These are phyloP conservation scores for Tyrophagus putrescentiae DNA, from an alignment of 1,140 invertebrate species.

Conservation along the genomic window DNA sequence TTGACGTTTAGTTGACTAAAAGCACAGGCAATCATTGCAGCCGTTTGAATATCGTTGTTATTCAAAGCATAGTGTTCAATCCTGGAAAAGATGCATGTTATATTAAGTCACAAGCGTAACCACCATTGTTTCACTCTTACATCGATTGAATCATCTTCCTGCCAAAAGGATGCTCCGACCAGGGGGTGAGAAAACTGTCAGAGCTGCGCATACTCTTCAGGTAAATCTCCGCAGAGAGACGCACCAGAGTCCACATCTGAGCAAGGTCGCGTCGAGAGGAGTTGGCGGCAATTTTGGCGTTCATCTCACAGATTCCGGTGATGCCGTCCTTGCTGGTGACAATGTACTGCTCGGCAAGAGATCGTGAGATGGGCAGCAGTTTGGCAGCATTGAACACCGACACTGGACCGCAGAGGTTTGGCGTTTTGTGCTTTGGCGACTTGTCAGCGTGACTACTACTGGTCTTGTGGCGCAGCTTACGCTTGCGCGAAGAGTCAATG, in stretches of 20 bases:
- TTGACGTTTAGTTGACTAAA: conserved; percentile 31
- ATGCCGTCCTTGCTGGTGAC: conserved; percentile 45
- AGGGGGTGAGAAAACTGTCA: conserved; percentile 38
- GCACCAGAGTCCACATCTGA: conserved; percentile 37
- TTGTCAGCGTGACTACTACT: neutral
- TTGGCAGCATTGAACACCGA: conserved; percentile 64
- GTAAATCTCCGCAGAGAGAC: conserved; percentile 17
- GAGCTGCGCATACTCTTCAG: neutral
- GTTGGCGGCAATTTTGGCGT: conserved; percentile 54
- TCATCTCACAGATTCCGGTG: conserved; percentile 56
- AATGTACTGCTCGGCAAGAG: conserved; percentile 66
- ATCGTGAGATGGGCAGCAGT: conserved; percentile 57
- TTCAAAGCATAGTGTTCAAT: conserved; percentile 41
- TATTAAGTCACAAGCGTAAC: conserved; percentile 5
- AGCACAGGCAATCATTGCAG: conserved; percentile 74
- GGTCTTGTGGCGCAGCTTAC: neutral
- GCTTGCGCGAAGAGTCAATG: conserved; percentile 19
- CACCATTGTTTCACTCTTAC: conserved; percentile 41
- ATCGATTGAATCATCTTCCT: conserved; percentile 64
- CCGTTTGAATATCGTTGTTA: conserved; percentile 68
- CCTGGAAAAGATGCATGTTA: conserved; percentile 29
- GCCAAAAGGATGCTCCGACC: conserved; percentile 67
- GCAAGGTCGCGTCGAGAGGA: conserved; percentile 62
- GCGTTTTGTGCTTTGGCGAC: neutral
- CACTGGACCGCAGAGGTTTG: conserved; percentile 37